These are phyloP conservation scores for Pantherophis alleghaniensis DNA, from an alignment of 2,797 vertebrate species.

Conservation along the genomic window DNA sequence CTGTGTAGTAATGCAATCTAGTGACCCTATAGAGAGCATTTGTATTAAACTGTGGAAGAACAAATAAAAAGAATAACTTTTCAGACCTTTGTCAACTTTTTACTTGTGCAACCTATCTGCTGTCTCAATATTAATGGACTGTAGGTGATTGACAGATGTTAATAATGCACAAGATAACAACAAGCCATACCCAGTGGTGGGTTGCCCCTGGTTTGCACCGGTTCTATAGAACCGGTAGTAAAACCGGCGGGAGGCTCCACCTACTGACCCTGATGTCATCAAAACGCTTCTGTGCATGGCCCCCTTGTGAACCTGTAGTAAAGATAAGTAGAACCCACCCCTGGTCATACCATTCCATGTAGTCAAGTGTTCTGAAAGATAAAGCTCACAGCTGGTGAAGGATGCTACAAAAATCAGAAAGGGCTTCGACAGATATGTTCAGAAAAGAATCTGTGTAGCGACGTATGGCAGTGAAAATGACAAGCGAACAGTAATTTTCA, in stretches of 20 bases:
- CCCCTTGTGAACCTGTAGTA: too few relatives aligned
- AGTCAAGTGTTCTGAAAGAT: neutral
- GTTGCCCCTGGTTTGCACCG: too few relatives aligned
- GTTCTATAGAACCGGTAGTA: too few relatives aligned
- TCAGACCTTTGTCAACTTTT: neutral
- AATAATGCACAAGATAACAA: neutral
- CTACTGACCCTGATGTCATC: too few relatives aligned
- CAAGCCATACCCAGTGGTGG: neutral
- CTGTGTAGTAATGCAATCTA: neutral
- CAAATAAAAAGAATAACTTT: neutral
- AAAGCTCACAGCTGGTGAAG: neutral
- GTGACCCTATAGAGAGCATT: neutral
- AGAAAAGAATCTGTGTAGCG: neutral
- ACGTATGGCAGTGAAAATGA: neutral
- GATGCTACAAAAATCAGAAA: neutral
- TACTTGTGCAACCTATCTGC: neutral
- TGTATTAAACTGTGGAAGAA: neutral
- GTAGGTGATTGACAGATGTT: neutral
- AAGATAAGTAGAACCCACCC: too few relatives aligned
- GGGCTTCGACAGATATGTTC: neutral
- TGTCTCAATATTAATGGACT: neutral
- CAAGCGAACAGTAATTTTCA: neutral
- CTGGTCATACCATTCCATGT: neutral
- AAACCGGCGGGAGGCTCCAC: too few relatives aligned
- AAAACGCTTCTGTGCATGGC: too few relatives aligned